Conservation (phyloP, 2,113 vertebrate species). For the Protomyctophum bolini region DNA sequence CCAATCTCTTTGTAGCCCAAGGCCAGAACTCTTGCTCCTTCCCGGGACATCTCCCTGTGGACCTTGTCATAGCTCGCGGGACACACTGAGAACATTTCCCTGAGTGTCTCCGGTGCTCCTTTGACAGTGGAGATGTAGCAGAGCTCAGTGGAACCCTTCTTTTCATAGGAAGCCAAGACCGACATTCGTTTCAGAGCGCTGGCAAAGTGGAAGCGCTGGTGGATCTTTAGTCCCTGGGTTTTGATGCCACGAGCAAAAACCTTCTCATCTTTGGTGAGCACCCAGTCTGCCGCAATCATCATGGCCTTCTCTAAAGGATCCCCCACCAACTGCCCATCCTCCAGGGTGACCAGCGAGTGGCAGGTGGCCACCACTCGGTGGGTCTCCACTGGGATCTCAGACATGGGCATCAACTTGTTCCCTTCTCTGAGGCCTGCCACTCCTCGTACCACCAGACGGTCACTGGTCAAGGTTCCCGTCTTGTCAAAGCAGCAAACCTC, state of each 20-base stretch:
- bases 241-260: constrained; percentile 93
- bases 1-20: constrained; percentile 96
- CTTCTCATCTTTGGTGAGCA: constrained; percentile 97
- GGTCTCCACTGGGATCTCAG: constrained; percentile 90
- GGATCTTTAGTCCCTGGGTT: constrained; percentile 96
- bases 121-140: constrained; percentile 94
- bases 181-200: constrained; percentile 97
- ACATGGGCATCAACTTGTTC: constrained; percentile 90
- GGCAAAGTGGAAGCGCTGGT: constrained; percentile 98
- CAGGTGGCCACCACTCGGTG: constrained; percentile 93
- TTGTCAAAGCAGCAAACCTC: constrained; percentile 98
- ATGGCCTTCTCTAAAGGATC: constrained; percentile 96
- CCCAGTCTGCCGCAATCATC: constrained; percentile 95
- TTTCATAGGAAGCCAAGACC: constrained; percentile 92
- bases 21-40: constrained; percentile 91
- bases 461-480: constrained; percentile 94
- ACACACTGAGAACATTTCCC: constrained; percentile 88
- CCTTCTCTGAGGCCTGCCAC: constrained; percentile 94
- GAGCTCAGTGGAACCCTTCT: constrained; percentile 88
- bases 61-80: constrained; percentile 87
- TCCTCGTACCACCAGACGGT: constrained; percentile 91
- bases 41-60: constrained; percentile 90
- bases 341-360: constrained; percentile 92
- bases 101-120: constrained; percentile 95
- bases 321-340: constrained; percentile 93